Conservation (phyloP, 1,140 invertebrate genomes). For the Portunus trituberculatus region DNA sequence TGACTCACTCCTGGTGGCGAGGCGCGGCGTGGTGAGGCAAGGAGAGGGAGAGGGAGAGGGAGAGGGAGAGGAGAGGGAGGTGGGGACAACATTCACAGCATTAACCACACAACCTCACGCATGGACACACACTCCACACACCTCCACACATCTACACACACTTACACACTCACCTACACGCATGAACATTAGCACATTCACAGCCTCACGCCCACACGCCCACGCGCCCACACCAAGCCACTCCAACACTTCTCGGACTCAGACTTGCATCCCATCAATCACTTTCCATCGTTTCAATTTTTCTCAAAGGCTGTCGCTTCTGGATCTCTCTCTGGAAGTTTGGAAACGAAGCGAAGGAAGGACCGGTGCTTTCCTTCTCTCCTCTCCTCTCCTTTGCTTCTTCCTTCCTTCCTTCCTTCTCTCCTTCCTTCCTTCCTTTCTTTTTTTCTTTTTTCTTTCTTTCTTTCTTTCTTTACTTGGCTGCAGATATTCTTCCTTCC, state of each 20-base stretch:
- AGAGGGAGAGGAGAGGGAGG: neutral
- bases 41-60: neutral
- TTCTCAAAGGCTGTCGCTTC: neutral
- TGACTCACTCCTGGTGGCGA: neutral
- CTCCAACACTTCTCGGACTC: neutral
- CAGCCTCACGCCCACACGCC: neutral
- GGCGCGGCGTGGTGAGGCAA: neutral
- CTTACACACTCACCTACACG: neutral
- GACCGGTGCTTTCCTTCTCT: neutral
- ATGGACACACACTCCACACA: neutral
- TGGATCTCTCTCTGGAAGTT: no score
- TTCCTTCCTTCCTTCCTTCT: neutral
- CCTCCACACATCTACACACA: neutral
- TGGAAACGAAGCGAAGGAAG: neutral
- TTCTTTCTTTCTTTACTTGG: no score
- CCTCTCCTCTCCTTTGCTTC: neutral
- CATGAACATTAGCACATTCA: neutral
- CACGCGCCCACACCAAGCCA: neutral
- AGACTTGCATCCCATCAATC: neutral
- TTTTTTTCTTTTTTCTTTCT: neutral
- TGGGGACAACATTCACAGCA: no score
- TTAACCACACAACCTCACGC: no score
- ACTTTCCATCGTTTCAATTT: neutral
- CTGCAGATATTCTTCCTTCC: neutral
- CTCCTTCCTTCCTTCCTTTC: neutral